Conservation (phyloP, 1,140 invertebrate genomes). For the Rhagoletis zephyria region DNA sequence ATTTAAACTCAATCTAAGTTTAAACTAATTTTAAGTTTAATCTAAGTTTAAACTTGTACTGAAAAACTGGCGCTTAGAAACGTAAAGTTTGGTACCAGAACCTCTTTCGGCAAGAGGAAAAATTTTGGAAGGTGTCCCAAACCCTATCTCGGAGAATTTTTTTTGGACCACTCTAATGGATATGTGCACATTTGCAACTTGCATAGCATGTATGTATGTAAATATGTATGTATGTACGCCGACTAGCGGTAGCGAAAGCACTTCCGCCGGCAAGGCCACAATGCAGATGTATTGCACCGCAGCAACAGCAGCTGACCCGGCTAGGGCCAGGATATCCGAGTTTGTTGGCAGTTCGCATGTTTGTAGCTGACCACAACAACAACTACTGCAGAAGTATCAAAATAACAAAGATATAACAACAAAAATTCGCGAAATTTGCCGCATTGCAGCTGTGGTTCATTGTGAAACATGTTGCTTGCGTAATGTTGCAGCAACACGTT, state of each 20-base stretch:
- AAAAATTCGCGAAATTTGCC: constrained; percentile 23
- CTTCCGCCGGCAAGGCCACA: constrained; percentile 19
- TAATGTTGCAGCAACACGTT: not conserved
- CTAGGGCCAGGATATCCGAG: not conserved
- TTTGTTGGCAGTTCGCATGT: constrained; percentile 16
- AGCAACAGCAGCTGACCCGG: constrained; percentile 44
- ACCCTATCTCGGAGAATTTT: no score
- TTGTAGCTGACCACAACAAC: constrained; percentile 29
- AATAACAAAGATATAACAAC: not conserved
- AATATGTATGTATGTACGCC: not conserved
- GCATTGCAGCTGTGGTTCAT: constrained; percentile 21
- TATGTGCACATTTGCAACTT: no score
- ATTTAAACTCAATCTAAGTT: no score
- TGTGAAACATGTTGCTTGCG: not conserved
- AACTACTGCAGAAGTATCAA: constrained; percentile 2
- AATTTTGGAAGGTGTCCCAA: no score
- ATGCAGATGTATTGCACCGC: constrained; percentile 37
- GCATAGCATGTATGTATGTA: not conserved
- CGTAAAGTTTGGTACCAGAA: no score
- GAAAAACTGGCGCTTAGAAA: no score
- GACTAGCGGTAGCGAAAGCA: constrained; percentile 2
- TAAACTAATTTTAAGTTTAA: no score
- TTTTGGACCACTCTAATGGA: no score
- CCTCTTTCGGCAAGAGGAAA: no score
- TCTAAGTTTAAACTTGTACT: no score